Base-by-base conservation (phyloP, 1,140 invertebrate species). In the Brachionus asplanchnoidis region DNA sequence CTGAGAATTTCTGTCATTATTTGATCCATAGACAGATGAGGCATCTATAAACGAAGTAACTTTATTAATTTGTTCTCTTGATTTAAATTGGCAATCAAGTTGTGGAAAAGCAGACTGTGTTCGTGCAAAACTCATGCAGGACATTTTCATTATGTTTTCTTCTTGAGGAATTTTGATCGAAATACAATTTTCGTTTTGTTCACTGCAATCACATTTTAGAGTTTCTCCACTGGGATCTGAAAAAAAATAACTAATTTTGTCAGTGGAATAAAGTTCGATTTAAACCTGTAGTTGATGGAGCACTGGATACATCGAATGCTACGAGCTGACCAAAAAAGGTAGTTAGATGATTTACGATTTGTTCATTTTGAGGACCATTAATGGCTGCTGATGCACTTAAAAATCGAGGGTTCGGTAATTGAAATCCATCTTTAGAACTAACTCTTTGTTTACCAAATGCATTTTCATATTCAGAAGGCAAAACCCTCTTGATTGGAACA, bases 21-120 rank as follows among this genome's bases (percentile, higher is more conserved):
- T 90, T 2, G 93, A 93, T 0, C 92, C 36, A 87, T 97, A 97
- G 8, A 95, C 93, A 46, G 94, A 89, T 0, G 95, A 96, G 9
- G 94, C 91, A 88, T 97, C 95, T 90, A 97, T 89, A 87, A 92
- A 96, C 1, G 94, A 92, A 11, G 95, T 95, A 0, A 96, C 93
- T n/a, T 92, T 92, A 6, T 94, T 94, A 28, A 95, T 86, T 93
- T 95, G 88, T 85, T 93, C 91, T 80, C 92, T 44, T 26, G 23
- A n/a, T 28, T 12, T 23, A 26, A 65, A 50, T 77, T 20, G n/a
- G 11, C 23, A 70, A 36, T 77, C 17, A 8, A 70, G 28, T 28
- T 23, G 23, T 3, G 66, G 28, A 70, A 70, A 70, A 70, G 66
- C 66, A 40, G 66, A n/a, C 9, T n/a, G 9, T 40, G 70, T 42